These are phyloP conservation scores for Lasioglossum lativentre DNA, from an alignment of 2,888 invertebrate genomes.

Conservation along the genomic window DNA sequence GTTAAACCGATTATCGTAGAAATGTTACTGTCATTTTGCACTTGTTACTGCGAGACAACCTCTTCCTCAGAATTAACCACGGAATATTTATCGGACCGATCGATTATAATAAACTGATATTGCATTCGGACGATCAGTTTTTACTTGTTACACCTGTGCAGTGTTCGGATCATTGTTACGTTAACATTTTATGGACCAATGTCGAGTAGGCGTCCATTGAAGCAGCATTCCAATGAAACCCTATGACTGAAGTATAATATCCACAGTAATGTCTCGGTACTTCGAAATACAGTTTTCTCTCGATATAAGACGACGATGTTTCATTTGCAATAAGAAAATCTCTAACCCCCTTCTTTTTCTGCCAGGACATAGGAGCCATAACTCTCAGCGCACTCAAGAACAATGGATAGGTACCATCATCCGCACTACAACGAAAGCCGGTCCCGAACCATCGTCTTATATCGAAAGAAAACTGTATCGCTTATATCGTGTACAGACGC, in stretches of 20 bases:
- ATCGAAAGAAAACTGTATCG: too few species aligned
- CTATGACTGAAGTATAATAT: not conserved
- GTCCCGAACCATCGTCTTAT: too few species aligned
- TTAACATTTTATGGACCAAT: not conserved
- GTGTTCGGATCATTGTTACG: not conserved
- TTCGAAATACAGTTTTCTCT: too few species aligned
- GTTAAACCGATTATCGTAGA: slow-evolving; percentile 58
- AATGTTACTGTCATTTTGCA: slow-evolving; percentile 56
- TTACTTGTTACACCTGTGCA: not conserved
- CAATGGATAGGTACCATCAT: too few species aligned
- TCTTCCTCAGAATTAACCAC: slow-evolving; percentile 43
- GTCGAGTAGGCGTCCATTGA: not conserved
- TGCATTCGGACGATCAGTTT: not conserved
- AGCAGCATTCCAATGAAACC: not conserved
- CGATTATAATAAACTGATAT: not conserved
- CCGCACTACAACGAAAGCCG: too few species aligned
- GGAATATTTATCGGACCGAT: slow-evolving; percentile 28
- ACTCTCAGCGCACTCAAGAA: too few species aligned
- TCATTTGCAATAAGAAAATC: too few species aligned
- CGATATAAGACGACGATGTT: too few species aligned
- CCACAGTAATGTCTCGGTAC: too few species aligned
- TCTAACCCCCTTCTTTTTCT: too few species aligned
- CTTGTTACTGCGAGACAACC: slow-evolving; percentile 33
- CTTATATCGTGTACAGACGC: too few species aligned
- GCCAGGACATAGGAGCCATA: too few species aligned